phyloP scores from a whole-genome alignment of 2,797 vertebrate genomes.

The Tragopan temminckii region DNA sequence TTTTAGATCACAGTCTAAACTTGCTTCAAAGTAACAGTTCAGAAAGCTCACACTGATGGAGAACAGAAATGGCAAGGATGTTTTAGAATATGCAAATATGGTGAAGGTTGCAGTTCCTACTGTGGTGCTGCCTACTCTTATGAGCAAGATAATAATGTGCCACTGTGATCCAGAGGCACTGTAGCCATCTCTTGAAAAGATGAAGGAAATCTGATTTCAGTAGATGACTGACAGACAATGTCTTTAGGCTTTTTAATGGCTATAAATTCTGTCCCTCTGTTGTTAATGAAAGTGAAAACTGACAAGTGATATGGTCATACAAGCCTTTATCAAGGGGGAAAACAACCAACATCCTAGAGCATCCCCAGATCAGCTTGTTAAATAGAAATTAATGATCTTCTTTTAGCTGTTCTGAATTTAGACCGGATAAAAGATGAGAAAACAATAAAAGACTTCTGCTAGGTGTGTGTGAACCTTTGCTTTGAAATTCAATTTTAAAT shows the following conservation, averaged over 20 bases:
- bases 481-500: slow-evolving; percentile 12
- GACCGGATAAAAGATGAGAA: background rate
- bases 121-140: background rate
- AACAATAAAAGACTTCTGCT: background rate
- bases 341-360: background rate
- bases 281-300: background rate
- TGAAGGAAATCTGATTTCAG: background rate
- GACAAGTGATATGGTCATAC: background rate
- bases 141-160: background rate
- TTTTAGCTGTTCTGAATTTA: background rate
- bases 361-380: background rate
- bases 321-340: background rate
- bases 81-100: background rate
- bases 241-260: background rate
- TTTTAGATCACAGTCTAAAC: background rate
- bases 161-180: background rate
- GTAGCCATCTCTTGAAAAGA: background rate
- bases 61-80: background rate
- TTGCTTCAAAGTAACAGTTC: background rate
- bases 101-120: background rate
- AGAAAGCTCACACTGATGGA: background rate
- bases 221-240: background rate
- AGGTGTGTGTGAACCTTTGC: background rate
- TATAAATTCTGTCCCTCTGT: background rate
- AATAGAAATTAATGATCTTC: background rate